These are phyloP conservation scores for Gymnodraco acuticeps DNA, from an alignment of 2,797 vertebrate species.

Conservation along the genomic window DNA sequence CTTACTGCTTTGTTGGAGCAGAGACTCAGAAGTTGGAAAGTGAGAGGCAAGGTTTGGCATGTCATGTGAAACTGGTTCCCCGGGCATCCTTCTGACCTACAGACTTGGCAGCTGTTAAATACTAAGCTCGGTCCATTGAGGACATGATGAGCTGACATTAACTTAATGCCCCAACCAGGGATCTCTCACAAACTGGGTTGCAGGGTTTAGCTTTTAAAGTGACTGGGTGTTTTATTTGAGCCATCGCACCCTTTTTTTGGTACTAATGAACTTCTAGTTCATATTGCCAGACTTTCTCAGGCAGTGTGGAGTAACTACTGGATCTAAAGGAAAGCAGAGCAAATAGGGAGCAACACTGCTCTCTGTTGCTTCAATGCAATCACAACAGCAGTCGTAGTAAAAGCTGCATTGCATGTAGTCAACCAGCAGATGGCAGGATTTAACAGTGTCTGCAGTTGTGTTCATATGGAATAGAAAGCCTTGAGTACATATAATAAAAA, in stretches of 20 bases:
- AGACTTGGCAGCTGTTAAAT: slow-evolving; percentile 27
- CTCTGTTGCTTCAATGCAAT: slow-evolving; percentile 45
- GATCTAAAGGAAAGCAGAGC: background rate
- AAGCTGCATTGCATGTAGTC: slow-evolving; percentile 17
- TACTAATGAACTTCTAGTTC: slow-evolving; percentile 7
- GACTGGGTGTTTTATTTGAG: slow-evolving; percentile 18
- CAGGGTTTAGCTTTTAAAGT: slow-evolving; percentile 25
- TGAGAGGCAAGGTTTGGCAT: slow-evolving; percentile 44
- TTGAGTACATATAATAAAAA: too few species aligned
- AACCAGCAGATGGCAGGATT: slow-evolving; percentile 64
- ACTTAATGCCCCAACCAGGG: slow-evolving; percentile 15
- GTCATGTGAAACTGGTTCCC: slow-evolving; percentile 29
- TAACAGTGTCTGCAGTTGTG: background rate
- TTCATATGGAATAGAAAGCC: background rate
- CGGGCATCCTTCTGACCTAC: slow-evolving; percentile 33
- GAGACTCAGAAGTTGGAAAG: slow-evolving; percentile 16
- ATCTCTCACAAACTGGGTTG: slow-evolving; percentile 15
- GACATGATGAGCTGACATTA: slow-evolving; percentile 37
- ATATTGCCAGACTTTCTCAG: slow-evolving; percentile 21
- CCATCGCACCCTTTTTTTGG: slow-evolving; percentile 4
- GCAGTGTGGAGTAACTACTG: slow-evolving; percentile 15
- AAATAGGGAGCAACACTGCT: slow-evolving; percentile 45
- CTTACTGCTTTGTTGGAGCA: slow-evolving; percentile 58
- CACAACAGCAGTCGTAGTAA: background rate
- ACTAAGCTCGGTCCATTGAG: slow-evolving; percentile 18